Evolutionary conservation across 2,888 invertebrate genomes (phyloP).

Genomic region (Idaea aversata): DNA sequence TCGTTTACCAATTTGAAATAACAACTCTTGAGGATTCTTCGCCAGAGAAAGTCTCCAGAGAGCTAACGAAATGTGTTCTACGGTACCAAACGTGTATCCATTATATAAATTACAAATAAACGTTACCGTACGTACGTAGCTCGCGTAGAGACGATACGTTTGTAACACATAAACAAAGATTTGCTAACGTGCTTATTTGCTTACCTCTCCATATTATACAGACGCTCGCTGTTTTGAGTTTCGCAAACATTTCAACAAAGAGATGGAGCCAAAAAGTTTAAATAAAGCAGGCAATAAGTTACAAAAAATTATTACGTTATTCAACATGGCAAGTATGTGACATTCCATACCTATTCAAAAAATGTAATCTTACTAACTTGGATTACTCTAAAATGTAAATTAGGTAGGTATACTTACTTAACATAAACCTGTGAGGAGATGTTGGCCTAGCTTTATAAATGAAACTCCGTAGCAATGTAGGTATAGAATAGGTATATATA

Average conservation of each 20-base stretch:
- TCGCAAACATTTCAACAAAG: slow-evolving; percentile 36
- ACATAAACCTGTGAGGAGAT: no score
- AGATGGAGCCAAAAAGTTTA: slow-evolving; percentile 9
- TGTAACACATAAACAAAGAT: slow-evolving; percentile 30
- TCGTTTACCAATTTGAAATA: neutral
- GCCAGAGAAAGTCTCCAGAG: slow-evolving; percentile 9
- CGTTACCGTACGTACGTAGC: slow-evolving; percentile 10
- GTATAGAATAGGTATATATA: no score
- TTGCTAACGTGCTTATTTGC: slow-evolving; percentile 37
- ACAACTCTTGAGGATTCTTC: slow-evolving; percentile 4
- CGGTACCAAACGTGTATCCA: slow-evolving; percentile 11
- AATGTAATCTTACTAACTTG: neutral
- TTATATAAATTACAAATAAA: slow-evolving; percentile 12
- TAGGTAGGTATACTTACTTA: neutral
- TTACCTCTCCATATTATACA: slow-evolving; percentile 34
- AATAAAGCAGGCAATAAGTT: neutral
- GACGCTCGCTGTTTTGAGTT: slow-evolving; percentile 33
- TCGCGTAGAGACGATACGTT: slow-evolving; percentile 10
- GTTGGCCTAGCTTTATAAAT: no score
- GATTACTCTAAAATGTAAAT: neutral
- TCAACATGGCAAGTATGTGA: no score
- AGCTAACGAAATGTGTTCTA: slow-evolving; percentile 11
- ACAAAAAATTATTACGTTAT: neutral
- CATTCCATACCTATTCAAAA: no score
- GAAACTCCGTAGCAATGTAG: no score